Conservation (phyloP, 2,888 invertebrate species). For the Orgyia antiqua region DNA sequence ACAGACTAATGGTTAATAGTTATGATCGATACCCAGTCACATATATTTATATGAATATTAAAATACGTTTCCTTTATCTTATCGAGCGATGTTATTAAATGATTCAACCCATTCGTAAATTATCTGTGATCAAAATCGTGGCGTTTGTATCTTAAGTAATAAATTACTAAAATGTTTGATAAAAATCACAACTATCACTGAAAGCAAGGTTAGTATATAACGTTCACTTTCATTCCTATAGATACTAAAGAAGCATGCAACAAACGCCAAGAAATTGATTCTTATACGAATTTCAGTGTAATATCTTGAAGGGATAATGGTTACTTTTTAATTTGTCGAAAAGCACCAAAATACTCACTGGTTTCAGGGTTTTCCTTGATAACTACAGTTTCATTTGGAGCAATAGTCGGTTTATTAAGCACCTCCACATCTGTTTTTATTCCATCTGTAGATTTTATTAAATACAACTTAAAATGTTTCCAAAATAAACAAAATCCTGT, state of each 20-base stretch:
- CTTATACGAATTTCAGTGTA: constrained; percentile 30
- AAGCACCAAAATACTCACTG: constrained; percentile 65
- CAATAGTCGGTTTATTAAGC: constrained; percentile 57
- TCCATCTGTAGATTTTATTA: constrained; percentile 70
- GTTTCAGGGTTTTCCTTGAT: constrained; percentile 61
- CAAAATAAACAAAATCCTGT: constrained; percentile 24
- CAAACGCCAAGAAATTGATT: constrained; percentile 51
- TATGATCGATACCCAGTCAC: constrained; percentile 39
- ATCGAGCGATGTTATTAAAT: constrained; percentile 49
- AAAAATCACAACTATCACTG: constrained; percentile 17
- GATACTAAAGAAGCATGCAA: constrained; percentile 22
- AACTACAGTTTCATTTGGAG: constrained; percentile 59
- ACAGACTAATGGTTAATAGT: constrained; percentile 46
- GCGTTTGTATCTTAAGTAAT: constrained; percentile 26
- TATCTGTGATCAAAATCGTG: constrained; percentile 40
- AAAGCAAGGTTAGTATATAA: constrained; percentile 21
- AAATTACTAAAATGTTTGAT: constrained; percentile 13
- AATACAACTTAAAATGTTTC: constrained; percentile 52
- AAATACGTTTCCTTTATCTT: constrained; percentile 43
- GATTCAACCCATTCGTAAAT: constrained; percentile 52
- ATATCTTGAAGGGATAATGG: constrained; percentile 37
- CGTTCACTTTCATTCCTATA: constrained; percentile 45
- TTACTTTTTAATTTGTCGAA: constrained; percentile 21
- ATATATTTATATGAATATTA: constrained; percentile 36
- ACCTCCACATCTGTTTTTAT: constrained; percentile 67